Percentiles rank a stretch among this genome's conserved stretches.
Conservation (phyloP, 35 echinoderm and acorn worm species). For the Lytechinus pictus region DNA sequence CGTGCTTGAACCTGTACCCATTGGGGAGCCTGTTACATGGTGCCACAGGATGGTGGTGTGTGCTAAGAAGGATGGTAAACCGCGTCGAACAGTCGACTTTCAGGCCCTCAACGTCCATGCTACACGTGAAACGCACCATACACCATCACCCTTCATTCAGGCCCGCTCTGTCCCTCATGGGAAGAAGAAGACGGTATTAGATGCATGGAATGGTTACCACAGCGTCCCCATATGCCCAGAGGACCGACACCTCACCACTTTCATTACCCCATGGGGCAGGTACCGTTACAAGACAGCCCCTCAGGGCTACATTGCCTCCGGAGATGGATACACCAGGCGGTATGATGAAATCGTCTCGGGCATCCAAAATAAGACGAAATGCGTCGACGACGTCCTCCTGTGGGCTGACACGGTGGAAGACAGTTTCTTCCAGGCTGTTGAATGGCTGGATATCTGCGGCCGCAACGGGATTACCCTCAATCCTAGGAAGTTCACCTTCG, state of each 20-base stretch:
- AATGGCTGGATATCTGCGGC: constrained; percentile 68
- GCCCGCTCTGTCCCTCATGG: background rate
- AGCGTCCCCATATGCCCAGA: background rate
- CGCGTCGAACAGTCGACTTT: background rate
- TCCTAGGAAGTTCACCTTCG: no score
- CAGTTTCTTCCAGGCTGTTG: constrained; percentile 57
- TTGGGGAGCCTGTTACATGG: background rate
- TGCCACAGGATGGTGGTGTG: background rate
- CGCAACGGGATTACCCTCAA: no score
- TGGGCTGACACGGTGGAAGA: constrained; percentile 43
- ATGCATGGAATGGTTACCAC: background rate
- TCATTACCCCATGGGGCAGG: background rate
- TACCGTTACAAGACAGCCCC: background rate
- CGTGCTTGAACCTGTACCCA: constrained; percentile 25
- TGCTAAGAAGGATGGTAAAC: background rate
- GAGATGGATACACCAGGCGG: no score
- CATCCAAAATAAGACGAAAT: constrained; percentile 48
- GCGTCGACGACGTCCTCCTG: constrained; percentile 53
- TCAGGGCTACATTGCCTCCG: no score
- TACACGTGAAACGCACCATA: background rate
- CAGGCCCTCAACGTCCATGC: background rate
- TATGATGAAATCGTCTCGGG: no score
- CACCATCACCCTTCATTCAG: background rate
- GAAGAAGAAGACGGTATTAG: background rate
- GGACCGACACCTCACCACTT: background rate